Base-by-base conservation (phyloP, 2,888 invertebrate genomes). In the Philonicus albiceps region DNA sequence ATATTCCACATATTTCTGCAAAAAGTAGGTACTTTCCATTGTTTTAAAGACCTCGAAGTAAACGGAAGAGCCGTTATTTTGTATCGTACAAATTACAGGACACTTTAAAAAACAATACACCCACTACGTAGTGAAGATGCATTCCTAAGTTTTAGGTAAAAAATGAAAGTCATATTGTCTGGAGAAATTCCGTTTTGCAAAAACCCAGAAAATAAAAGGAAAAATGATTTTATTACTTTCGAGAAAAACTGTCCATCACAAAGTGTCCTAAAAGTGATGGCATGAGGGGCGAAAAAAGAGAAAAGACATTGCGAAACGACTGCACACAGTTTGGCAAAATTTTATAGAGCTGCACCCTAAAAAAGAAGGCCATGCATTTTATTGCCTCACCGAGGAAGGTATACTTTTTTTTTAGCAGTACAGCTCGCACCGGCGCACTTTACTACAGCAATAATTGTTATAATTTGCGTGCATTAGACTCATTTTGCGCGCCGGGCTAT, bases 311-410 rank as follows among this genome's bases (percentile, higher is more conserved):
- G 64, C 64, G 8, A 64, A 64, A 64, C 64, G 19, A 22, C 64
- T 64, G 11, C 3, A 22, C 55, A 27, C 64, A 22, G 13, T 64
- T 64, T 27, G 22, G 64, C 64, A 64, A 64, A 22, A 64, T 64
- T 64, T 64, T 64, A 64, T 64, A 27, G 64, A 19, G 64, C 64
- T 64, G 64, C 64, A 64, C 64, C 74, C 74, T 34, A 74, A 74
- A 74, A n/a, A 74, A 78, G 43, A 78, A 78, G 78, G 49, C 37
- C 78, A 78, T 27, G n/a, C 16, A 78, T 78, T 78, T 78, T 78
- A 78, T 53, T 78, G 27, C 78, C 11, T n/a, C 27, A 3, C 7
- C 64, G 27, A 64, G 8, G 64, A 64, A 64, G 64, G 64, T 64
- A 22, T 64, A 27, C 22, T 64, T 64, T 64, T 64, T 64, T 64